Evolutionary conservation across 2,797 vertebrate genomes (phyloP).

Genomic region (Acrossocheilus wenchowensis): DNA sequence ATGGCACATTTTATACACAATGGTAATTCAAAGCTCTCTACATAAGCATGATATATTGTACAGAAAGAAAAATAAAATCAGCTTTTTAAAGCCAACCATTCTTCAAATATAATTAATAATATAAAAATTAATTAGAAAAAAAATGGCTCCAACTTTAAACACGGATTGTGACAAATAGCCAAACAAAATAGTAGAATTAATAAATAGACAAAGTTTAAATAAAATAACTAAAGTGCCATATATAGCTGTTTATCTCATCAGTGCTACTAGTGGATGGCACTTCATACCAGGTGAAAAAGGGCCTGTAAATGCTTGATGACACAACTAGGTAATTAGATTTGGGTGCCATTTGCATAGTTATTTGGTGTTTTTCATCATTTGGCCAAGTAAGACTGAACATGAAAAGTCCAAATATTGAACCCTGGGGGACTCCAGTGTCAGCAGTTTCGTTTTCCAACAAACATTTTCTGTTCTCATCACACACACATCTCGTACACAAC

Average conservation of each 20-base stretch:
- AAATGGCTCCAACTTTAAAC: neutral
- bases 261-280: neutral
- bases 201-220: neutral
- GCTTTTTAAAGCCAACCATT: neutral
- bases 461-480: neutral
- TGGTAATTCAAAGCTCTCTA: neutral
- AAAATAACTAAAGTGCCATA: neutral
- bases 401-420: neutral
- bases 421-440: neutral
- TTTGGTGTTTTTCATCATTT: neutral
- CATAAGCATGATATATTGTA: neutral
- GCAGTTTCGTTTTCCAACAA: neutral
- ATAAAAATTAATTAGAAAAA: neutral
- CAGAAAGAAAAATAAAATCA: neutral
- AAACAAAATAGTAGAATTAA: neutral
- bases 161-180: neutral
- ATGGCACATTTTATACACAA: neutral
- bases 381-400: neutral
- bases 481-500: neutral
- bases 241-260: neutral
- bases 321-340: neutral
- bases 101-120: neutral
- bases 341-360: neutral
- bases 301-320: neutral
- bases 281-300: neutral